Percentiles rank a stretch among this genome's conserved stretches.
Conservation (phyloP, 1,140 invertebrate genomes). For the Notospermus geniculatus region DNA sequence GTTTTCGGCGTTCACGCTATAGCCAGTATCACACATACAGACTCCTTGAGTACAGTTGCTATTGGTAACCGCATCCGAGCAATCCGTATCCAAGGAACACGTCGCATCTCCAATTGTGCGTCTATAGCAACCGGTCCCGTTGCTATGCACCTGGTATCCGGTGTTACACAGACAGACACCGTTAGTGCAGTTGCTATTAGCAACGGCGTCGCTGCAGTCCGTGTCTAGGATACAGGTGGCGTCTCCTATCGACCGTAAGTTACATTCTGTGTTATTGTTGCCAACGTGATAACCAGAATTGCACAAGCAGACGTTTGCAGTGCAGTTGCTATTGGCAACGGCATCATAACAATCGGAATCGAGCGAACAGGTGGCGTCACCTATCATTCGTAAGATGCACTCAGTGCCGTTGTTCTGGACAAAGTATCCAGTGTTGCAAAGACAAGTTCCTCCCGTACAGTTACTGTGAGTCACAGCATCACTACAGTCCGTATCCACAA, state of each 20-base stretch:
- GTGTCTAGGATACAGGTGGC: constrained; percentile 14
- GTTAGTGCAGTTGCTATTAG: constrained; percentile 24
- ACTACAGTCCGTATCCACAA: constrained; percentile 11
- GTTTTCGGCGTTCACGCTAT: constrained; percentile 5
- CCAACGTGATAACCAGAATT: constrained; percentile 17
- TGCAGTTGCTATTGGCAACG: constrained; percentile 25
- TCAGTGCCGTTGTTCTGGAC: neutral
- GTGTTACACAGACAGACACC: constrained; percentile 15
- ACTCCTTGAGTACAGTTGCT: constrained; percentile 16
- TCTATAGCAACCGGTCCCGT: constrained; percentile 8
- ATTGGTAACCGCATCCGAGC: constrained; percentile 17
- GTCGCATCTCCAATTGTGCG: constrained; percentile 11
- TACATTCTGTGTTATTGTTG: constrained; percentile 15
- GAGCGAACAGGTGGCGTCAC: constrained; percentile 21
- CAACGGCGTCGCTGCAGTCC: constrained; percentile 24
- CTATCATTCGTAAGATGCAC: constrained; percentile 19
- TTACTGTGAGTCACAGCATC: constrained; percentile 19
- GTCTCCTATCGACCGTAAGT: constrained; percentile 11
- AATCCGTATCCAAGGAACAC: constrained; percentile 12
- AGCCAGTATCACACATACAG: constrained; percentile 17
- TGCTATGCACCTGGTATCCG: constrained; percentile 11
- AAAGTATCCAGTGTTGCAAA: constrained; percentile 23
- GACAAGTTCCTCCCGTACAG: constrained; percentile 22
- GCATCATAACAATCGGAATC: constrained; percentile 26
- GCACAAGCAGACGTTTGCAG: constrained; percentile 22